phyloP scores from a whole-genome alignment of 1,140 invertebrate species.

The Camponotus vicinus region DNA sequence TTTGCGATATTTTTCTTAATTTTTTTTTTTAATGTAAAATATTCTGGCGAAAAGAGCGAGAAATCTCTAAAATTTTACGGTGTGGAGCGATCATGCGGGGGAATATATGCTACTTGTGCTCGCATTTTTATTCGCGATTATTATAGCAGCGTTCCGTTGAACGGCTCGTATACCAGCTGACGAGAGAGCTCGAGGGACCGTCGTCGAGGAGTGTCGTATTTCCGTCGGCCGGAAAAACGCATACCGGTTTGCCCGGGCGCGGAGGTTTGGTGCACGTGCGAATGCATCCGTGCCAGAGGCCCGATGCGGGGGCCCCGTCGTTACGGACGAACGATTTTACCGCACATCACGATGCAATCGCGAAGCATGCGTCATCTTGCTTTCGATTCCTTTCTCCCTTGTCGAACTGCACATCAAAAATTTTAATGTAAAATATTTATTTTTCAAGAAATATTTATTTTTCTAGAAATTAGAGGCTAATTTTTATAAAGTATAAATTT shows the following conservation, averaged over 20 bases:
- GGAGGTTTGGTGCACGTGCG: slow-evolving; percentile 44
- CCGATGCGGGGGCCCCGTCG: not conserved
- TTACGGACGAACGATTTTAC: slow-evolving; percentile 52
- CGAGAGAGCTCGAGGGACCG: slow-evolving; percentile 28
- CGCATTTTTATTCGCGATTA: slow-evolving; percentile 9
- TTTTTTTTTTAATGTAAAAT: not conserved
- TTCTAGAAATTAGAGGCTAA: not conserved
- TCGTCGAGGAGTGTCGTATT: slow-evolving; percentile 62
- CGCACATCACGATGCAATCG: slow-evolving; percentile 4
- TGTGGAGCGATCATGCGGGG: not conserved
- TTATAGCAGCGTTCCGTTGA: not conserved
- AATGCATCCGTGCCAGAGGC: slow-evolving; percentile 21
- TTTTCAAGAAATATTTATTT: not conserved
- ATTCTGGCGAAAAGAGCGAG: not conserved
- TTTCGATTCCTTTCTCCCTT: slow-evolving; percentile 14
- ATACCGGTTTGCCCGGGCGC: slow-evolving; percentile 56
- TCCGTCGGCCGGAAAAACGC: slow-evolving; percentile 60
- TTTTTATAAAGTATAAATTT: not conserved
- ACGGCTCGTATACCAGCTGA: slow-evolving; percentile 57
- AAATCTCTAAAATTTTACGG: slow-evolving; percentile 2
- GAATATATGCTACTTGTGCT: too few relatives aligned
- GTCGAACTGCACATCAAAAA: not conserved
- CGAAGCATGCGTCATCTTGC: slow-evolving; percentile 34
- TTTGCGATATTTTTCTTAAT: not conserved
- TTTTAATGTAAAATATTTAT: not conserved